These are phyloP conservation scores for Parnassius apollo DNA, from an alignment of 2,888 invertebrate genomes.

Conservation along the genomic window DNA sequence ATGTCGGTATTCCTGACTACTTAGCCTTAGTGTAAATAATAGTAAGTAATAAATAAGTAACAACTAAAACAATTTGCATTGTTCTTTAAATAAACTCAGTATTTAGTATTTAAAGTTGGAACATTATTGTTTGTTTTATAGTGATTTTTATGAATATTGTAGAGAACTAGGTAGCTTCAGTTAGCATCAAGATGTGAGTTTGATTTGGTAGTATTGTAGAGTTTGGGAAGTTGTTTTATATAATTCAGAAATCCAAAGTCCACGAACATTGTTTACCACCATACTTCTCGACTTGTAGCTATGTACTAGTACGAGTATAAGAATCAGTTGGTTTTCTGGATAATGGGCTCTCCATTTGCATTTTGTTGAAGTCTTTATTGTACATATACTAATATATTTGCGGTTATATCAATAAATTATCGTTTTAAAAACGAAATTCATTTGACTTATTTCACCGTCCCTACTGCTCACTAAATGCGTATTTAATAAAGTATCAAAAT, in stretches of 20 bases:
- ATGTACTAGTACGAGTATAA: slow-evolving; percentile 32
- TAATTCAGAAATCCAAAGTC: slow-evolving; percentile 32
- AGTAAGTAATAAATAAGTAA: slow-evolving; percentile 51
- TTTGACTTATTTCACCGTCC: slow-evolving; percentile 3
- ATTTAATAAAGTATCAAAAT: too few species aligned
- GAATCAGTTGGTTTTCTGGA: slow-evolving; percentile 40
- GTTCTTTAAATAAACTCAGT: slow-evolving; percentile 68
- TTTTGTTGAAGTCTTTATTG: slow-evolving; percentile 76
- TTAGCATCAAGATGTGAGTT: slow-evolving; percentile 33
- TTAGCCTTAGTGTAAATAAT: slow-evolving; percentile 62
- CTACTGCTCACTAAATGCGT: too few species aligned
- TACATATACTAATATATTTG: slow-evolving; percentile 80
- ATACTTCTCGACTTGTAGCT: slow-evolving; percentile 37
- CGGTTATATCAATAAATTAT: slow-evolving; percentile 79
- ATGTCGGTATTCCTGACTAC: slow-evolving; percentile 67
- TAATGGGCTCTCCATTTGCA: slow-evolving; percentile 69
- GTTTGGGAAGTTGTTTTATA: slow-evolving; percentile 30
- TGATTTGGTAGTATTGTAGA: slow-evolving; percentile 34
- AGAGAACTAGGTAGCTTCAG: slow-evolving; percentile 53
- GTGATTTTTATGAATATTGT: slow-evolving; percentile 61
- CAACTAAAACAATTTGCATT: slow-evolving; percentile 57
- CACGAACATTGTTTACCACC: slow-evolving; percentile 31
- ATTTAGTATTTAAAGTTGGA: slow-evolving; percentile 58
- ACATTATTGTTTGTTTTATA: slow-evolving; percentile 59
- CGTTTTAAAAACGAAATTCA: slow-evolving; percentile 63